phyloP scores from a whole-genome alignment of 2,888 invertebrate genomes.

The Phania funesta region DNA sequence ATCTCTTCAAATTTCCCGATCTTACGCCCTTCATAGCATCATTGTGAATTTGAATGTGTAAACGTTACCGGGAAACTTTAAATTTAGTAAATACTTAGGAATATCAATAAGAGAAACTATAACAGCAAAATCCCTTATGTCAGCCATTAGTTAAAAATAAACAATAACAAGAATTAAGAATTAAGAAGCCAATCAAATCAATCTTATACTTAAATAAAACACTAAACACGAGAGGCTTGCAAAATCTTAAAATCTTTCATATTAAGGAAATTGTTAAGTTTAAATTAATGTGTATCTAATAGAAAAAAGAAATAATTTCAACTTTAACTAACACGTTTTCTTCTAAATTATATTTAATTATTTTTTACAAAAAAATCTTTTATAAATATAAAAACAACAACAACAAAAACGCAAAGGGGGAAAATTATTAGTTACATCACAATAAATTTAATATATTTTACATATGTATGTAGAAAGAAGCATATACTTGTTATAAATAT shows the following conservation, averaged over 20 bases:
- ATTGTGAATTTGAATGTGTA: slow-evolving; percentile 69
- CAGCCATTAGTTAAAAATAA: slow-evolving; percentile 65
- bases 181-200: slow-evolving; percentile 17
- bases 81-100: slow-evolving; percentile 3
- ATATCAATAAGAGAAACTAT: slow-evolving; percentile 19
- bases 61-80: neutral
- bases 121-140: slow-evolving; percentile 63
- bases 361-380: neutral
- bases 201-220: neutral
- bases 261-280: slow-evolving; percentile 13
- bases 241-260: neutral
- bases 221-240: slow-evolving; percentile 30
- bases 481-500: slow-evolving; percentile 51
- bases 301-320: neutral
- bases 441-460: slow-evolving; percentile 28
- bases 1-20: slow-evolving; percentile 87
- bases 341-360: neutral
- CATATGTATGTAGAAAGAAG: slow-evolving; percentile 7
- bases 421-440: neutral
- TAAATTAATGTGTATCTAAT: neutral
- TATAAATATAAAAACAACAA: neutral
- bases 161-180: neutral
- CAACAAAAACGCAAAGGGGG: neutral
- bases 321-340: neutral
- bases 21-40: slow-evolving; percentile 83